Evolutionary conservation across 2,797 vertebrate species (phyloP), one percentile per base, ranked within the genome.

Genomic region (Sternotherus odoratus): DNA sequence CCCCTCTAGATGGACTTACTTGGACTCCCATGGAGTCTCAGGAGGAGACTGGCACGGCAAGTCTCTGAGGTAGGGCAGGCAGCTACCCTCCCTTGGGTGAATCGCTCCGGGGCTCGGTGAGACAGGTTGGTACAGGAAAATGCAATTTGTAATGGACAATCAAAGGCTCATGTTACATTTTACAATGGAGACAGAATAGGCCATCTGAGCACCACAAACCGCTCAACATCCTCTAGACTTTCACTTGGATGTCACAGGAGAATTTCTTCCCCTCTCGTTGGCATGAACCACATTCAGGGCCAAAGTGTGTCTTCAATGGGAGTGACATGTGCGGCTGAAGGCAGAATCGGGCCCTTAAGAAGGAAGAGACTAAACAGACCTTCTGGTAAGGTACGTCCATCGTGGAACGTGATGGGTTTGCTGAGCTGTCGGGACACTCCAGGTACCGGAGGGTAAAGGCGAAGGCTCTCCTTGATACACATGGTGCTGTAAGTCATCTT

Each of bases 391-490:
- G 97, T 98, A 86, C 98, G 98, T 92, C 99, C 99, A 96, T 99
- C 99, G 11, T 96, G 97, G 96, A 99, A 99, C 0, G 98, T 99
- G 54, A 99, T 51, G 3, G 99, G 98, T 95, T 99, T 98, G 90
- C 98, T 97, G 84, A 98, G 96, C 69, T 94, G 86, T 82, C 99
- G 98, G 90, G 98, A 91, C 2, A 99, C 96, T 2, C 74, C 75
- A 10, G 98, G 97, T 11, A 98, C 97, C 0, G 99, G 98, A 4
- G 99, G 98, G 93, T 98, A 98, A 46, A 99, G 94, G 6, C 99
- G 99, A 36, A 99, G 95, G 4, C 97, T 98, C 95, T 99, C 99
- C 93, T 99, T 99, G 94, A 99, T 98, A 93, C 99, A 99, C 99
- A 99, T 99, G 1, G 99, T 99, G 60, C 98, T 99, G 93, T 99